Evolutionary conservation across 2,888 invertebrate genomes (phyloP), one percentile per base, ranked within the genome.

Genomic region (Caenorhabditis japonica): DNA sequence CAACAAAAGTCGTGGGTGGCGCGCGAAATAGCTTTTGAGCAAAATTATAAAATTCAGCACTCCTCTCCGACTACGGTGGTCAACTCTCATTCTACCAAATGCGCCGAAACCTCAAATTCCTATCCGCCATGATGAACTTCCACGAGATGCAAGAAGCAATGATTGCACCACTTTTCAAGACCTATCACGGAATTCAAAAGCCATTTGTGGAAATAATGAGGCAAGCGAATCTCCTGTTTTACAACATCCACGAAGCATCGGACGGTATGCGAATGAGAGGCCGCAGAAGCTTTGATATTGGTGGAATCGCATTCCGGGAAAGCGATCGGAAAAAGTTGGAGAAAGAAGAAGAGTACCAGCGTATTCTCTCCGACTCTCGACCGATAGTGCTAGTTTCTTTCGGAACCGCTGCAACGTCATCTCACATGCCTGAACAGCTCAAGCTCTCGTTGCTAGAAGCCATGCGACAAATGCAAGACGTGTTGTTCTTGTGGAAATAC

Each of bases 401-500:
- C 46, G 80, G 80, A 38, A 80, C 80, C 0, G 74, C 76, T 12
- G 76, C 76, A 8, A 69, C 77, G 7, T 76, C 80, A 17, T 52
- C 62, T 10, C 49, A 60, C 8, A 77, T 80, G 77, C 77, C 80
- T 21, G 34, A 53, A 23, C 17, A 61, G 15, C 61, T 71, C 44
- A 80, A 77, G 47, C 39, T 10, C 3, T 61, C 72, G 0, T 60
- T 80, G 15, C 21, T 70, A 5, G 39, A 55, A 17, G 71, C 75
- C 0, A 66, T 76, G 23, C 47, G 56, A 47, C 69, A 52, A 12
- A 61, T 80, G 56, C 64, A 62, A 0, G 58, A 80, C 41, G 72
- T 76, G 7, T 43, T 77, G 7, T 80, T 80, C 47, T 71, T 80
- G 17, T 80, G 80, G 80, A 80, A 80, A 34, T 80, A 80, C 51